Evolutionary conservation across 1,140 invertebrate genomes (phyloP).

Genomic region (Aleiodes sp.): DNA sequence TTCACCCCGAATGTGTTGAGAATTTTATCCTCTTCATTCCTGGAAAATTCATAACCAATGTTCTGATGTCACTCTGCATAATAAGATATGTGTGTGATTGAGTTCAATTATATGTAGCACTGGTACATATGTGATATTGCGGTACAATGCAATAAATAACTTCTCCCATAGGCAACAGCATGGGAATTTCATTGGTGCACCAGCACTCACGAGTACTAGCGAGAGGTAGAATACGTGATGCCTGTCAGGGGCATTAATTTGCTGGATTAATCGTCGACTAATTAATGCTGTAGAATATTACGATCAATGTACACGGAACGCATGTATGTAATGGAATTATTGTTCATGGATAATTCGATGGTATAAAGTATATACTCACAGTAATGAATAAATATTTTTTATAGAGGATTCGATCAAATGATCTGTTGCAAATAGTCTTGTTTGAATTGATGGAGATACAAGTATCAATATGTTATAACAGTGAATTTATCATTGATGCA

Average conservation of each 20-base stretch:
- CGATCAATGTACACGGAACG: constrained; percentile 11
- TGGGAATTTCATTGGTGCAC: not conserved
- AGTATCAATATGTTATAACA: too few species aligned
- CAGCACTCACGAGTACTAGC: not conserved
- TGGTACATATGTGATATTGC: not conserved
- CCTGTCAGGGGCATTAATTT: constrained; percentile 37
- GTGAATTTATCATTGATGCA: too few species aligned
- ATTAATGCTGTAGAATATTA: constrained; percentile 34
- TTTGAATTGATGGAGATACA: too few species aligned
- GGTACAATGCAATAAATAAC: constrained; percentile 25
- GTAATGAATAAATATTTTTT: too few species aligned
- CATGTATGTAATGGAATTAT: constrained; percentile 23
- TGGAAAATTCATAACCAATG: too few species aligned
- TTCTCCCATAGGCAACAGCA: not conserved
- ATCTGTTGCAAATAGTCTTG: too few species aligned
- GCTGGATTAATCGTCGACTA: constrained; percentile 34
- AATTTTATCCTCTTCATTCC: too few species aligned
- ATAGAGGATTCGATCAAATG: too few species aligned
- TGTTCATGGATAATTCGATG: too few species aligned
- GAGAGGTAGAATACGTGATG: constrained; percentile 35
- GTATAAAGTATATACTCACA: too few species aligned
- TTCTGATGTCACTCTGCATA: not conserved
- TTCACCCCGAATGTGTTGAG: too few species aligned
- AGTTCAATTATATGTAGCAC: not conserved
- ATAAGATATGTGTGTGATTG: not conserved